These are phyloP conservation scores for Drosophila burlai DNA, from an alignment of 1,140 invertebrate genomes.

Conservation along the genomic window DNA sequence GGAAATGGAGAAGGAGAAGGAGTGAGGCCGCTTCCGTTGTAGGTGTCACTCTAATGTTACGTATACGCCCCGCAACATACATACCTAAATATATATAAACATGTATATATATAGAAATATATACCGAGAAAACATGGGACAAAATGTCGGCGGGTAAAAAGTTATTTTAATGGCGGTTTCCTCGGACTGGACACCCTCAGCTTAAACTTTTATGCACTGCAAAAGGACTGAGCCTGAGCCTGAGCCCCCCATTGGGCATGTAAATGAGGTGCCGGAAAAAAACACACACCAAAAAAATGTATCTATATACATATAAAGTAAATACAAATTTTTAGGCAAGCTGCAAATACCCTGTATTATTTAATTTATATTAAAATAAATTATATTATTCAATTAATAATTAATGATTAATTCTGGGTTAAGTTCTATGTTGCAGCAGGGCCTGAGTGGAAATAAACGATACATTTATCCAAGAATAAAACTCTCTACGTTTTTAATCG, in stretches of 20 bases:
- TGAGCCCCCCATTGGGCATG: slow-evolving; percentile 8
- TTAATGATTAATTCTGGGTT: neutral
- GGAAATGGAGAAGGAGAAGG: neutral
- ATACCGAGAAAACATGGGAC: slow-evolving; percentile 6
- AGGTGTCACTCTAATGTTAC: slow-evolving; percentile 32
- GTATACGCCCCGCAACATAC: slow-evolving; percentile 1
- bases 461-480: too few relatives aligned
- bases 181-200: slow-evolving; percentile 14
- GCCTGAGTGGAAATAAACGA: too few relatives aligned
- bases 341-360: neutral
- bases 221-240: slow-evolving; percentile 10
- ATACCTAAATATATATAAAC: neutral
- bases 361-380: too few relatives aligned
- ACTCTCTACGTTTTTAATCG: too few relatives aligned
- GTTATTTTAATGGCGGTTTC: slow-evolving; percentile 70
- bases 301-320: neutral
- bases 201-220: slow-evolving; percentile 36
- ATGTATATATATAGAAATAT: neutral
- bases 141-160: slow-evolving; percentile 49
- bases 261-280: slow-evolving; percentile 25
- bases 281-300: neutral
- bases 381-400: neutral
- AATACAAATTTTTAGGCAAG: neutral
- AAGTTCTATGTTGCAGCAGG: neutral
- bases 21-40: neutral